phyloP scores from a whole-genome alignment of 2,888 invertebrate genomes.

The Pterostichus niger region DNA sequence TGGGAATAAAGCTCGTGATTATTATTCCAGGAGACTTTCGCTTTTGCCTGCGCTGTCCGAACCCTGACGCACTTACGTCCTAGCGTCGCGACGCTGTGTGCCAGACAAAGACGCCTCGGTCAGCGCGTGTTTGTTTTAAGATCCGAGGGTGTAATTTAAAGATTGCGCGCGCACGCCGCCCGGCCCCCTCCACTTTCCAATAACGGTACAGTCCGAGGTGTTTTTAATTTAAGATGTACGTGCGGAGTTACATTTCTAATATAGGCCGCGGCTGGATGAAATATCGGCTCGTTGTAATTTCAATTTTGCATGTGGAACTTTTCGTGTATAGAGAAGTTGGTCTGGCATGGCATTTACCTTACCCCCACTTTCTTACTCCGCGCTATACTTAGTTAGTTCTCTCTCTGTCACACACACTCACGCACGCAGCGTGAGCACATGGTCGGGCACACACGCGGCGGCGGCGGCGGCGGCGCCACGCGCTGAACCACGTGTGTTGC shows the following conservation, averaged over 20 bases:
- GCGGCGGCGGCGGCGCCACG: slow-evolving; percentile 54
- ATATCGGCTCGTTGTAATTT: slow-evolving; percentile 69
- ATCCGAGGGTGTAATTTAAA: slow-evolving; percentile 74
- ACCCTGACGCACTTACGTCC: slow-evolving; percentile 67
- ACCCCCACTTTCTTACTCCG: neutral
- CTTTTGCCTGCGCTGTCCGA: slow-evolving; percentile 71
- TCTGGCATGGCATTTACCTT: neutral
- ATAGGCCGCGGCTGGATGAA: slow-evolving; percentile 68
- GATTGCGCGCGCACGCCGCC: slow-evolving; percentile 71
- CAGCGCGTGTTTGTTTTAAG: slow-evolving; percentile 74
- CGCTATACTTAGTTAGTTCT: neutral
- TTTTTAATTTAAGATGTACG: slow-evolving; percentile 74
- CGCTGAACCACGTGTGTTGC: slow-evolving; percentile 9
- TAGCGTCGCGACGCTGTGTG: slow-evolving; percentile 29
- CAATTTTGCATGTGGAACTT: slow-evolving; percentile 70
- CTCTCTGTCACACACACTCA: neutral
- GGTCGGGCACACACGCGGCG: neutral
- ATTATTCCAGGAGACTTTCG: slow-evolving; percentile 76
- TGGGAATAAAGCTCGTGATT: slow-evolving; percentile 75
- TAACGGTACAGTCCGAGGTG: slow-evolving; percentile 72
- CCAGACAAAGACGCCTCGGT: slow-evolving; percentile 71
- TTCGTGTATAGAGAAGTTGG: slow-evolving; percentile 5
- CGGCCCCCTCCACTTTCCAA: slow-evolving; percentile 69
- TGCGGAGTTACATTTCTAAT: slow-evolving; percentile 71
- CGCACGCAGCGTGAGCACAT: neutral